These are phyloP conservation scores for Furnarius figulus DNA, from an alignment of 2,113 vertebrate genomes.

Conservation along the genomic window DNA sequence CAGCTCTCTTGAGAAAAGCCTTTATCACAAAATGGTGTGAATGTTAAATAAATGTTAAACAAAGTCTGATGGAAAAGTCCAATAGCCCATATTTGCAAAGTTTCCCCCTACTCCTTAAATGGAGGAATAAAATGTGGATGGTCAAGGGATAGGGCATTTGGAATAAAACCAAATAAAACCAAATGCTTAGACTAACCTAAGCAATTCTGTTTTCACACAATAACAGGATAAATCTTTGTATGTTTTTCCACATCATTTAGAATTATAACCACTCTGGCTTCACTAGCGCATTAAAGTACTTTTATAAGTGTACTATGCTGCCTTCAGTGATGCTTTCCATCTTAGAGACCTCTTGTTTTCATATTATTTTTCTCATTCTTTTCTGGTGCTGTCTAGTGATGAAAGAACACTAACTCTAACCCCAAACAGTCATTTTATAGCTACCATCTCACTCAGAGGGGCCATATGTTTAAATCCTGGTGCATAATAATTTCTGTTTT, in stretches of 20 bases:
- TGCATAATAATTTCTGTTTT: neutral
- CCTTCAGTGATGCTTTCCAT: neutral
- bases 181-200: neutral
- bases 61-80: neutral
- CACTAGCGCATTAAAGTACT: neutral
- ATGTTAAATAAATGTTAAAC: neutral
- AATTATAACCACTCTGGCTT: neutral
- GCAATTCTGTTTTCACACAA: neutral
- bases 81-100: neutral
- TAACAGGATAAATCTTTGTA: neutral
- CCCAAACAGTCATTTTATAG: neutral
- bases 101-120: neutral
- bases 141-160: neutral
- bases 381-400: neutral
- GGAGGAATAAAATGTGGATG: neutral
- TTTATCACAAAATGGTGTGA: neutral
- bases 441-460: neutral
- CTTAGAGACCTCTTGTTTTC: neutral
- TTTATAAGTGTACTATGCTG: neutral
- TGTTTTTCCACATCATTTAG: neutral
- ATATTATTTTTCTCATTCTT: neutral
- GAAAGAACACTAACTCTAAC: neutral
- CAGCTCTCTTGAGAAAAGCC: neutral
- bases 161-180: neutral
- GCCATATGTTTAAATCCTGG: slow-evolving; percentile 24